phyloP scores from a whole-genome alignment of 2,113 vertebrate species.

The Chelonoidis abingdonii region DNA sequence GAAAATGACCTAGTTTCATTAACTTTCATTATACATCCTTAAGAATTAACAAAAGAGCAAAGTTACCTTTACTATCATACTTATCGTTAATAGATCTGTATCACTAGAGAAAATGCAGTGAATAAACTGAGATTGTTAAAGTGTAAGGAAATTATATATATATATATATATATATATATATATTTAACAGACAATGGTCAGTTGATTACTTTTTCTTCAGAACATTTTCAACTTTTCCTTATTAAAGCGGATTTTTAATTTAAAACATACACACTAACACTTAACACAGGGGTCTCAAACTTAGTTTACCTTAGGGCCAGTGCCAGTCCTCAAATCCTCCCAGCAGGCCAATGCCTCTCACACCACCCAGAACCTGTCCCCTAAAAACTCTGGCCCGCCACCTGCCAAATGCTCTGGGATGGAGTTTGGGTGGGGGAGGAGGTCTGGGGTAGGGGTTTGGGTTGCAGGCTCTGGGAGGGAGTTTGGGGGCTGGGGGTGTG shows the following conservation, averaged over 20 bases:
- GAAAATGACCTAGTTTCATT: neutral
- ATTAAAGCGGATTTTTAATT: neutral
- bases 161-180: too few relatives aligned
- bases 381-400: too few relatives aligned
- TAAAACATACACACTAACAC: neutral
- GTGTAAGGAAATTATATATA: neutral
- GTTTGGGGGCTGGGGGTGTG: too few relatives aligned
- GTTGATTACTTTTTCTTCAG: fast-evolving
- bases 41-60: neutral
- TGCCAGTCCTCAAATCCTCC: too few relatives aligned
- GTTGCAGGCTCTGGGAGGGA: too few relatives aligned
- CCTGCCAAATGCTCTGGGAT: too few relatives aligned
- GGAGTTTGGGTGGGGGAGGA: too few relatives aligned
- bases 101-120: neutral
- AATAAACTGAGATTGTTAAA: neutral
- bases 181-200: neutral
- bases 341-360: too few relatives aligned
- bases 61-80: neutral
- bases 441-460: too few relatives aligned
- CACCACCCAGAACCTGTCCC: too few relatives aligned
- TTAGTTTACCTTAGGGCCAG: too few relatives aligned
- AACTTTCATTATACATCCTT: neutral
- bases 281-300: neutral
- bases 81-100: neutral
- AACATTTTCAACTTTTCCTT: neutral